Evolutionary conservation across 1,140 invertebrate genomes (phyloP), one percentile per base, ranked within the genome.

Genomic region (Uloborus diversus): DNA sequence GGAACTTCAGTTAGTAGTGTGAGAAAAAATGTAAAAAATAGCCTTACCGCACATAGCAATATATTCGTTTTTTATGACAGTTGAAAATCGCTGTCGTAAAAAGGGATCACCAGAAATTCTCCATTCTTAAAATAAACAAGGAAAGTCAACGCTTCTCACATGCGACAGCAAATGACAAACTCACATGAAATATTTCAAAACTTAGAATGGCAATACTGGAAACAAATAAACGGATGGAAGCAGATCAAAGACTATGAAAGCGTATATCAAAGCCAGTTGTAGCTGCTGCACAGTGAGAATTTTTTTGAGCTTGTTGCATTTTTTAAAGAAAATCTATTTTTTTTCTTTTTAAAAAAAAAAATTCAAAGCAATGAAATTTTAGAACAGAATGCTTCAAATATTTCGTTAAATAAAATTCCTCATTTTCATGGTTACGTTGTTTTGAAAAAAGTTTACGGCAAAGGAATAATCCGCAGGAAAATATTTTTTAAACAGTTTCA

Each of bases 41-140:
- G 28, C 5, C 25, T 27, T 61, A 25, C 25, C 71, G 23, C 28
- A 28, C 13, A 17, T 27, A 20, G 25, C 59, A 37, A 70, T 64
- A 75, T 75, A 75, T 75, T 75, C 59, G 47, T 51, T 47, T 75
- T 75, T 75, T 75, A 75, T 75, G 71, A 75, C 71, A 42, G 62
- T 64, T 64, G 71, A 75, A 75, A 75, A 75, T 75, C 71, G 23
- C 64, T 42, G 71, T 64, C 71, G 59, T 75, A 75, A 75, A 75
- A 64, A 47, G 59, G 71, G 59, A 64, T 64, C 57, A 64, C 57
- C 28, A 42, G 64, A 64, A 75, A 75, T 47, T 75, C 64, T 75
- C 71, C 71, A 75, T 75, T 75, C 71, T 75, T 30, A 75, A 75
- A 75, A 57, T 75, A 73, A 61, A 73, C 53, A 73, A 75, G 37